Evolutionary conservation across 2,888 invertebrate genomes (phyloP).

Genomic region (Drosophila gaucha): DNA sequence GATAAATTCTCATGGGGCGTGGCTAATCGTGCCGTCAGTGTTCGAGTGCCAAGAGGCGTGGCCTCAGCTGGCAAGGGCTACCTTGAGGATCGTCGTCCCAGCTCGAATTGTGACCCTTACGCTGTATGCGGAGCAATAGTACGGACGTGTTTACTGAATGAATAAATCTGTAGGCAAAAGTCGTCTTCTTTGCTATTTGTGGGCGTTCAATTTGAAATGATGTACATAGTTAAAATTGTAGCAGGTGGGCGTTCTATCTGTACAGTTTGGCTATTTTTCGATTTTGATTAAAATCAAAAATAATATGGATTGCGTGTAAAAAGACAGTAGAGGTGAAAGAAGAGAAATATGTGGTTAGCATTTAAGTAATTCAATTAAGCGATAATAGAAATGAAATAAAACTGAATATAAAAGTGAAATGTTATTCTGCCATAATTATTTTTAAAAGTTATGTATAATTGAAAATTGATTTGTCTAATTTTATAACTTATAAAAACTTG

Average conservation of each 20-base stretch:
- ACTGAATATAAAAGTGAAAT: conserved; percentile 14
- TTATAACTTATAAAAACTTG: conserved; percentile 31
- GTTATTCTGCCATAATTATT: conserved; percentile 65
- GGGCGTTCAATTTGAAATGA: conserved; percentile 33
- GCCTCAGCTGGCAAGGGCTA: conserved; percentile 90
- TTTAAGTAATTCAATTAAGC: conserved; percentile 49
- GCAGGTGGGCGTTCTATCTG: conserved; percentile 7
- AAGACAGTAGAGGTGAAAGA: conserved; percentile 50
- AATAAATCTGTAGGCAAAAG: conserved; percentile 32
- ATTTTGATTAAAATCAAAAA: conserved; percentile 29
- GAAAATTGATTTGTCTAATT: conserved; percentile 48
- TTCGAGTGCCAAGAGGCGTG: conserved; percentile 90
- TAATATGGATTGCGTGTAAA: conserved; percentile 42
- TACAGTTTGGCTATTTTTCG: conserved; percentile 24
- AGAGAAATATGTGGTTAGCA: conserved; percentile 44
- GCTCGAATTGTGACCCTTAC: conserved; percentile 91
- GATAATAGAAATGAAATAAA: conserved; percentile 1
- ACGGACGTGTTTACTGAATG: conserved; percentile 85
- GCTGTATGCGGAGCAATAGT: conserved; percentile 88
- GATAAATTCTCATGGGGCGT: conserved; percentile 89
- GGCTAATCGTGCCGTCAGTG: conserved; percentile 88
- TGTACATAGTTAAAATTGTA: conserved; percentile 24
- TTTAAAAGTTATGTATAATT: conserved; percentile 51
- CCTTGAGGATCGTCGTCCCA: conserved; percentile 91
- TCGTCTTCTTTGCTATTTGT: conserved; percentile 17